phyloP scores from a whole-genome alignment of 1,140 invertebrate species.

The Lucilia sericata region DNA sequence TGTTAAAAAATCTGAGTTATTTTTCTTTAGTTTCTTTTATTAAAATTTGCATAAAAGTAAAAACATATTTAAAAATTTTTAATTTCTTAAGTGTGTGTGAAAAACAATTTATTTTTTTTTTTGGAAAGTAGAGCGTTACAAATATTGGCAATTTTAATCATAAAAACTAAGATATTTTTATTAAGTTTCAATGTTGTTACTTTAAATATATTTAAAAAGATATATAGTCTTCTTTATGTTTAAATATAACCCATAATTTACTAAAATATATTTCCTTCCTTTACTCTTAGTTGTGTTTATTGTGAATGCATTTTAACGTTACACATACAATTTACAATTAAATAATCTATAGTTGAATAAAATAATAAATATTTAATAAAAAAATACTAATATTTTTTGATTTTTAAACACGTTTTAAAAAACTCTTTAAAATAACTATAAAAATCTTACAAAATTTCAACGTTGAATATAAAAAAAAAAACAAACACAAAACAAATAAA shows the following conservation, averaged over 20 bases:
- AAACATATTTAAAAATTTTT: no score
- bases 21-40: no score
- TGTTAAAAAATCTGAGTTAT: no score
- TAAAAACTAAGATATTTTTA: background rate
- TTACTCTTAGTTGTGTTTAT: conserved; percentile 1
- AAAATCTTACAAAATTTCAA: background rate
- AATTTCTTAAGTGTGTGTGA: no score
- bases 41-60: no score
- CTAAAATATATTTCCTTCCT: background rate
- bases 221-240: background rate
- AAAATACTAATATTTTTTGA: background rate
- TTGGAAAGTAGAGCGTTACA: background rate
- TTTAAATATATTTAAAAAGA: background rate
- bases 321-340: background rate
- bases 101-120: background rate
- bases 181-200: conserved; percentile 22
- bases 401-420: background rate
- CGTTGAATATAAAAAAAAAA: background rate
- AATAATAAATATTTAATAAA: background rate
- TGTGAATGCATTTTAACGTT: conserved; percentile 5
- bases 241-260: no score
- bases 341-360: background rate
- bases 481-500: background rate
- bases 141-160: background rate
- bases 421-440: background rate